These are phyloP conservation scores for Phasianus colchicus DNA, from an alignment of 2,113 vertebrate species.

Conservation along the genomic window DNA sequence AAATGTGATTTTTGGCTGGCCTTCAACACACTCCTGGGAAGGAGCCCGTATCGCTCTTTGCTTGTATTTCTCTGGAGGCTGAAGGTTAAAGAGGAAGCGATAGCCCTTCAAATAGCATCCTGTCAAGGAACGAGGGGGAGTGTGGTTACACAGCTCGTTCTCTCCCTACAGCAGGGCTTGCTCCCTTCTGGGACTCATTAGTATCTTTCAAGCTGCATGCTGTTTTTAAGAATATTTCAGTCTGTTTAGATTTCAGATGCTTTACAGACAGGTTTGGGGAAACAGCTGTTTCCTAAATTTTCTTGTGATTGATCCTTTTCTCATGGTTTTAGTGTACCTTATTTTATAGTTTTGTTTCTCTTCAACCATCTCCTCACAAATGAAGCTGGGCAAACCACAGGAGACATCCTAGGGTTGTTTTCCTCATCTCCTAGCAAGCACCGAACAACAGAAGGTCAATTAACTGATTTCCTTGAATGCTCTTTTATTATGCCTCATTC, in stretches of 20 bases:
- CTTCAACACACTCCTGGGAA: not conserved
- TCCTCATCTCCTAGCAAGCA: not conserved
- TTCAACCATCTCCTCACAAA: not conserved
- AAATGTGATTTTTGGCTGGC: not conserved
- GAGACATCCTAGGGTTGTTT: not conserved
- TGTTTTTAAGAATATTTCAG: not conserved
- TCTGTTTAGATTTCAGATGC: not conserved
- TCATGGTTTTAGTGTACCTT: not conserved
- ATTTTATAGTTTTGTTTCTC: not conserved
- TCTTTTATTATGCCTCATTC: not conserved
- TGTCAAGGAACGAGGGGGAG: not conserved
- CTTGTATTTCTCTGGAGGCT: not conserved
- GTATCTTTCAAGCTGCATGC: not conserved
- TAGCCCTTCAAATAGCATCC: not conserved
- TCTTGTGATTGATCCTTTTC: not conserved
- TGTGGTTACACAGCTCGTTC: accelerated
- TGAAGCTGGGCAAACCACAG: not conserved
- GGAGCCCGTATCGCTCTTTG: not conserved
- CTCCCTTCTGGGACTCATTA: not conserved
- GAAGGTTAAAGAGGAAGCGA: not conserved
- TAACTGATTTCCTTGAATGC: not conserved
- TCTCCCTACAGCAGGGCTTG: not conserved
- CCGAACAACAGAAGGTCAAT: not conserved
- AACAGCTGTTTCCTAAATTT: not conserved
- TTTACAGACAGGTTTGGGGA: not conserved